Percentiles rank a stretch among this genome's conserved stretches.
phyloP scores from a whole-genome alignment of 30 jellyfish, hydroid and myxozoan species.

The Phacellophora camtschatica region DNA sequence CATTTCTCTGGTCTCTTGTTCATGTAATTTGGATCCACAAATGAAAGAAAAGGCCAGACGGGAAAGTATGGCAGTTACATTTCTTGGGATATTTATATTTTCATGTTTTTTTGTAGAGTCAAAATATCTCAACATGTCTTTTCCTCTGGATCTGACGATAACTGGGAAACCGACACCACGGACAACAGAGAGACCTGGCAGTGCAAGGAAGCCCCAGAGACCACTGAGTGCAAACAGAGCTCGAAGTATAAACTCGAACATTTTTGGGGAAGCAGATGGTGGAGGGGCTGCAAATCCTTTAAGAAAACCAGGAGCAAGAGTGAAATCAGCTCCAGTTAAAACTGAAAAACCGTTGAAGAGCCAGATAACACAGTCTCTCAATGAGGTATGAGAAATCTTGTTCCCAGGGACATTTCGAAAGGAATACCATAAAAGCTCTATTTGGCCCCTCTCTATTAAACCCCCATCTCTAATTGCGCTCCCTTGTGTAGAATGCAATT shows the following conservation, averaged over 20 bases:
- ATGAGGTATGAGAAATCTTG: conserved; percentile 30
- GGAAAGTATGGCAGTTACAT: too few relatives aligned
- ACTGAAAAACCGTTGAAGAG: not conserved
- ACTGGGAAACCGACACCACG: conserved; percentile 87
- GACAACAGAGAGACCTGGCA: conserved; percentile 63
- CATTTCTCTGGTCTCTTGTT: too few relatives aligned
- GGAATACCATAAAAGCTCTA: too few relatives aligned
- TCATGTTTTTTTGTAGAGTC: too few relatives aligned
- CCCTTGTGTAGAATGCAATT: not conserved
- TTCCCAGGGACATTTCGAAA: too few relatives aligned
- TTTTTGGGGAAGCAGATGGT: conserved; percentile 45
- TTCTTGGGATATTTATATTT: too few relatives aligned
- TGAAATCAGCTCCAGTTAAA: conserved; percentile 40
- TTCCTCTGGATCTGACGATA: conserved; percentile 67
- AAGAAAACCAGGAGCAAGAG: conserved; percentile 39
- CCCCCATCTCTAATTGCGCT: too few relatives aligned
- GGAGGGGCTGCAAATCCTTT: not conserved
- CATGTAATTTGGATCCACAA: too few relatives aligned
- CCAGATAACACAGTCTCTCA: too few relatives aligned
- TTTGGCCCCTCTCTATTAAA: too few relatives aligned
- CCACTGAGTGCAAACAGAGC: conserved; percentile 75
- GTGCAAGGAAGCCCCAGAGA: conserved; percentile 63
- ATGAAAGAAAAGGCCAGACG: too few relatives aligned
- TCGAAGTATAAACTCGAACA: conserved; percentile 49
- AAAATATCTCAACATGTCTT: conserved; percentile 33